Base-by-base conservation (phyloP, 2,797 vertebrate genomes). In the Smutsia temminckii region DNA sequence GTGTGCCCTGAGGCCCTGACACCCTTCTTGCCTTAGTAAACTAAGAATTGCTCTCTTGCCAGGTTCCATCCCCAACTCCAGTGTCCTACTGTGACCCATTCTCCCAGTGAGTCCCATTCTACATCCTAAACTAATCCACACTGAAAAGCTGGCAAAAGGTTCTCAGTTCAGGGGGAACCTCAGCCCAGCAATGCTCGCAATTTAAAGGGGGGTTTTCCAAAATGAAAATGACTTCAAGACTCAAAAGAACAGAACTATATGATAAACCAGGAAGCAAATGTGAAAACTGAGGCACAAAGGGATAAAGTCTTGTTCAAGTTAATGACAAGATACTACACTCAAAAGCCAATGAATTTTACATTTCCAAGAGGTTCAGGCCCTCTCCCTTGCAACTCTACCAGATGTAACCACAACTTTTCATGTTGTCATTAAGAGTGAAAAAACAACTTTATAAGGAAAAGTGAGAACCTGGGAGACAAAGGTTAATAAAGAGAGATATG, bases 71-170 rank as follows among this genome's bases (percentile, higher is more conserved):
- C 68, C 63, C 57, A 17, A 86, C 51, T 2, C 53, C 53, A 86
- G 42, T 42, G 53, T 63, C 74, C 63, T 85, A 34, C 68, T 78
- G 32, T 34, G 32, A 59, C 27, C 29, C n/a, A 40, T 37, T 69
- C 75, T 91, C 63, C 69, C 20, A 81, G 46, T 51, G 53, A 53
- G 46, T 46, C 46, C 46, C 46, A 46, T 46, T 46, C 49, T 90
- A 51, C 51, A 49, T 8, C 37, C 34, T 85, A 95, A 81, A 29
- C 34, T 81, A 86, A 88, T 53, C 66, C 12, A 89, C 51, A 64
- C 32, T 83, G 55, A 84, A 95, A 95, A 94, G 21, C 66, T 92
- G 87, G 59, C 57, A 93, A 95, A 84, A 14, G 37, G 94, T 63
- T 77, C 68, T 94, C 66, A 88, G 11, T 84, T 81, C 69, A 86